Evolutionary conservation across 2,888 invertebrate genomes (phyloP).

Genomic region (Pyrgus malvae): DNA sequence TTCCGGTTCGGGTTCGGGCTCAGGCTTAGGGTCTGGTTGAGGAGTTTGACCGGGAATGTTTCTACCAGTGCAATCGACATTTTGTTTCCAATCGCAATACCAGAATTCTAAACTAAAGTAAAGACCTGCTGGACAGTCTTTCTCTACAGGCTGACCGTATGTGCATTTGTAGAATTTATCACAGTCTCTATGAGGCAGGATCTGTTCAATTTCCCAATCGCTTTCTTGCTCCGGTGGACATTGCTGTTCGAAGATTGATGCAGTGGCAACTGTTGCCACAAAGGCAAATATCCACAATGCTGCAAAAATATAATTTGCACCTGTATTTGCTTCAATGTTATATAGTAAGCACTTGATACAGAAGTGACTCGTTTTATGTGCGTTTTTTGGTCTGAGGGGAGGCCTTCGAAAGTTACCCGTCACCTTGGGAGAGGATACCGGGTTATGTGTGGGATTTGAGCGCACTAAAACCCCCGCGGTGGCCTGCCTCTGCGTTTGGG

Average conservation of each 20-base stretch:
- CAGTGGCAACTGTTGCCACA: conserved; percentile 37
- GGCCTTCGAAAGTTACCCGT: no score
- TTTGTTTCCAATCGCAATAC: conserved; percentile 83
- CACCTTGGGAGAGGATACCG: no score
- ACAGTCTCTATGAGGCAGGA: conserved; percentile 81
- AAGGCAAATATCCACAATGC: conserved; percentile 25
- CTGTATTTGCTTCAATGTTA: no score
- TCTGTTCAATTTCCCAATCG: conserved; percentile 66
- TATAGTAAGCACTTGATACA: no score
- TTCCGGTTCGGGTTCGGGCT: background rate
- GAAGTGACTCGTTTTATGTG: no score
- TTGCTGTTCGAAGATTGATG: conserved; percentile 15
- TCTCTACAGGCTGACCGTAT: conserved; percentile 82
- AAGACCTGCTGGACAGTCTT: conserved; percentile 78
- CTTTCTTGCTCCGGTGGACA: conserved; percentile 57
- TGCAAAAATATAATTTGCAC: conserved; percentile 6
- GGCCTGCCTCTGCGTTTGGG: no score
- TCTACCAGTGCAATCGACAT: conserved; percentile 82
- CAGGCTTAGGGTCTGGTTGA: background rate
- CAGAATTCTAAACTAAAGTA: conserved; percentile 77
- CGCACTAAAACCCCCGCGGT: no score
- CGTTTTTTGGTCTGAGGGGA: no score
- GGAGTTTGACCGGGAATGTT: conserved; percentile 44
- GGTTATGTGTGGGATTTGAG: no score
- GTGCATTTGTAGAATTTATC: conserved; percentile 86